Evolutionary conservation across 1,140 invertebrate species (phyloP), one percentile per base, ranked within the genome.

Genomic region (Zophobas morio): DNA sequence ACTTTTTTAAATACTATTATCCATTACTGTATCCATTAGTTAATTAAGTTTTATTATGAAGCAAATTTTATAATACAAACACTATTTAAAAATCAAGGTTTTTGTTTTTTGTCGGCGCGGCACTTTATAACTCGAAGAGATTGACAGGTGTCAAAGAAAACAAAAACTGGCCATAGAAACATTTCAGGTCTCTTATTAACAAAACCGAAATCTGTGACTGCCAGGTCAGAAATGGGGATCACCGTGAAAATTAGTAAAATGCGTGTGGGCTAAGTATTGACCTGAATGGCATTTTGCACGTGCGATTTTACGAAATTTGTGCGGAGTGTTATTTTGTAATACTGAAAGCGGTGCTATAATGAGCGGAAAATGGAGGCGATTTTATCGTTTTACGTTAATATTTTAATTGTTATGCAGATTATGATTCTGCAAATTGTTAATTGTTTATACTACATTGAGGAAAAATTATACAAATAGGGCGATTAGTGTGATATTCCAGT

Each of bases 81-180:
- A 66, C 37, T 42, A 42, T 42, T 66, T 20, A 20, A 42, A 42
- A 34, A 40, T 34, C 35, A 34, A 54, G 51, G 33, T 57, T 39
- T 66, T 66, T 42, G 20, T 32, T 66, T 66, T 40, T 20, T 20
- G 20, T 20, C 20, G 60, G 60, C 20, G 60, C 60, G 60, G 60
- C 60, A 33, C 60, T 66, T 66, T 66, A 42, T 39, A 42, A 66
- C 60, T 47, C 60, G 4, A 3, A 32, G n/a, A 56, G 51, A 73
- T 73, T 73, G 71, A 73, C 71, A 73, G 71, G 71, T 73, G 54
- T 73, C 71, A 73, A 73, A 56, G 51, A 73, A 73, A 73, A 73
- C 71, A 42, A 73, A 57, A 54, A 37, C 54, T 54, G 32, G 1
- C 33, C 71, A 34, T 57, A 54, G 71, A 56, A 56, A 73, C 54